Conservation (phyloP, 2,113 vertebrate genomes). For the Sakesphorus luctuosus region DNA sequence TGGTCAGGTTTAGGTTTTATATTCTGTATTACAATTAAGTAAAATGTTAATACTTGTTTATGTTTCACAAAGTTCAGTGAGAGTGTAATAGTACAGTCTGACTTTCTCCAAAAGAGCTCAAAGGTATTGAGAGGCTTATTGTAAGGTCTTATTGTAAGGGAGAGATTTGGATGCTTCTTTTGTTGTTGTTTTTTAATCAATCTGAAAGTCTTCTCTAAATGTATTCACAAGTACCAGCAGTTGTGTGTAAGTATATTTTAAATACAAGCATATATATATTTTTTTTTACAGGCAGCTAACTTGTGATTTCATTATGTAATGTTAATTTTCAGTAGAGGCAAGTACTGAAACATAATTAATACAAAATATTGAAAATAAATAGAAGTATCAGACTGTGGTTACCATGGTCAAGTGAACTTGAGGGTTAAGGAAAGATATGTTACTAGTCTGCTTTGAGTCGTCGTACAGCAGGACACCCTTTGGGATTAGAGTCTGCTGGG, state of each 20-base stretch:
- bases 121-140: background rate
- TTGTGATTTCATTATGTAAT: background rate
- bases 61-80: background rate
- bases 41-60: background rate
- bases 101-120: background rate
- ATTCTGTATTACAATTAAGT: background rate
- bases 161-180: background rate
- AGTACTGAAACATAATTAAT: background rate
- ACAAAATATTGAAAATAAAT: background rate
- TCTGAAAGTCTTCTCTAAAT: background rate
- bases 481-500: background rate
- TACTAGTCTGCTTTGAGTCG: background rate
- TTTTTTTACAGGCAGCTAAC: background rate
- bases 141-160: background rate
- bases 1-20: background rate
- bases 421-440: background rate
- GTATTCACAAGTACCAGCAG: background rate
- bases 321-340: background rate
- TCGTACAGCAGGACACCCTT: background rate
- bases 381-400: background rate
- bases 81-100: background rate
- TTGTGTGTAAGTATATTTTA: background rate
- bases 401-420: background rate
- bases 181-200: background rate
- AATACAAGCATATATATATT: background rate